phyloP scores from a whole-genome alignment of 2,797 vertebrate genomes.

The Tamandua tetradactyla region DNA sequence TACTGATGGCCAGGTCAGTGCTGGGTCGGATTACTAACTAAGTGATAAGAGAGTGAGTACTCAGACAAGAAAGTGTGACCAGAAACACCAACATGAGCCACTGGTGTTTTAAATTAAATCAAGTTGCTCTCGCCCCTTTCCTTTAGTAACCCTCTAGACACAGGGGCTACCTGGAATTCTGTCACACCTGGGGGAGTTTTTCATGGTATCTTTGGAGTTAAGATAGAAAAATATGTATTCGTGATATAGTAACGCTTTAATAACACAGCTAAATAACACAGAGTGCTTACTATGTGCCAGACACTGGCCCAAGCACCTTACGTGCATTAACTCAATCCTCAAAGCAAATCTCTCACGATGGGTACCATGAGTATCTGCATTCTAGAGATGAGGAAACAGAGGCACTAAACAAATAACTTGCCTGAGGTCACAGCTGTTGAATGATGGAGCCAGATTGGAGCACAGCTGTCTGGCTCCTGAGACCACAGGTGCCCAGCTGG shows the following conservation, averaged over 20 bases:
- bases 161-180: neutral
- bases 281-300: neutral
- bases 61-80: neutral
- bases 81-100: too few relatives aligned
- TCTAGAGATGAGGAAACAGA: neutral
- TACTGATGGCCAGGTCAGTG: neutral
- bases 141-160: neutral
- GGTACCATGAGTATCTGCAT: neutral
- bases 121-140: neutral
- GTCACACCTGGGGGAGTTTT: neutral
- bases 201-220: neutral
- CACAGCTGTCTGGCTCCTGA: neutral
- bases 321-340: neutral
- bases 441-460: neutral
- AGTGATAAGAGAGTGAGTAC: neutral
- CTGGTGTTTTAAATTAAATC: neutral
- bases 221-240: neutral
- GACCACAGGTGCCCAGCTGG: neutral
- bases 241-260: accelerated
- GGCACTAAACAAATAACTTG: too few relatives aligned
- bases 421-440: neutral
- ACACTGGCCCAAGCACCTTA: neutral
- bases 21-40: neutral
- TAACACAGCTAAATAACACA: neutral
- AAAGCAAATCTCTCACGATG: neutral